Percentiles rank a stretch among this genome's conserved stretches.
These are phyloP conservation scores for Craseonycteris thonglongyai DNA, from an alignment of 2,113 vertebrate genomes.

Conservation along the genomic window DNA sequence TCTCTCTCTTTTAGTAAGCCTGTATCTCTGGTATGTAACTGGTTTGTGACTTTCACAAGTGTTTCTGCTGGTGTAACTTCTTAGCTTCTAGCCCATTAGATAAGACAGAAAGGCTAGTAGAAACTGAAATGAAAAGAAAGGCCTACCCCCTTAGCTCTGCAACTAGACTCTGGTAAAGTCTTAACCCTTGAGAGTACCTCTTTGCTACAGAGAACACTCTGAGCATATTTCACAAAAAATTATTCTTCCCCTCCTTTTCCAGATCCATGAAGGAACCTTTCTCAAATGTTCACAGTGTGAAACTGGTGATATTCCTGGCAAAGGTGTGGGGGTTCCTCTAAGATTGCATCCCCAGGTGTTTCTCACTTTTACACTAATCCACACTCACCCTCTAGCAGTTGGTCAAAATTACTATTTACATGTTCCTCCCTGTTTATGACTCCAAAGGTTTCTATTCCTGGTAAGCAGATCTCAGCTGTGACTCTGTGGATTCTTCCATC, in stretches of 20 bases:
- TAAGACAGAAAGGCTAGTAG: not conserved
- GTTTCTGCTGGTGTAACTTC: not conserved
- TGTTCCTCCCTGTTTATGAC: not conserved
- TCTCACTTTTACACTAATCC: not conserved
- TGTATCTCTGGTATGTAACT: not conserved
- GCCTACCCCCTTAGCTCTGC: rapidly evolving
- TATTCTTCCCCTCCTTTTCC: not conserved
- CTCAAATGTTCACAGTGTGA: not conserved
- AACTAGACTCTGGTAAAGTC: not conserved
- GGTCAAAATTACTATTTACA: not conserved
- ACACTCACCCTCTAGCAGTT: not conserved
- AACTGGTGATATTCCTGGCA: not conserved
- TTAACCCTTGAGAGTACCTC: not conserved
- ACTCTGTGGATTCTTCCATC: not conserved
- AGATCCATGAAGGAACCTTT: not conserved
- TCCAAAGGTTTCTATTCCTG: not conserved
- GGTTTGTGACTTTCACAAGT: not conserved
- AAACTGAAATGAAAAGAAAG: not conserved
- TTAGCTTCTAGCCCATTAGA: not conserved
- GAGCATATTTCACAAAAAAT: not conserved
- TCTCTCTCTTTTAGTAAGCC: too few species aligned
- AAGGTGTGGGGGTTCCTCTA: not conserved
- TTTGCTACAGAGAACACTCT: not conserved
- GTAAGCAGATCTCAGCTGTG: not conserved
- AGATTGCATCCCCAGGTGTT: not conserved